Percentiles rank a stretch among this genome's conserved stretches.
phyloP scores from a whole-genome alignment of 2,888 invertebrate species.

The Drosophila robusta region DNA sequence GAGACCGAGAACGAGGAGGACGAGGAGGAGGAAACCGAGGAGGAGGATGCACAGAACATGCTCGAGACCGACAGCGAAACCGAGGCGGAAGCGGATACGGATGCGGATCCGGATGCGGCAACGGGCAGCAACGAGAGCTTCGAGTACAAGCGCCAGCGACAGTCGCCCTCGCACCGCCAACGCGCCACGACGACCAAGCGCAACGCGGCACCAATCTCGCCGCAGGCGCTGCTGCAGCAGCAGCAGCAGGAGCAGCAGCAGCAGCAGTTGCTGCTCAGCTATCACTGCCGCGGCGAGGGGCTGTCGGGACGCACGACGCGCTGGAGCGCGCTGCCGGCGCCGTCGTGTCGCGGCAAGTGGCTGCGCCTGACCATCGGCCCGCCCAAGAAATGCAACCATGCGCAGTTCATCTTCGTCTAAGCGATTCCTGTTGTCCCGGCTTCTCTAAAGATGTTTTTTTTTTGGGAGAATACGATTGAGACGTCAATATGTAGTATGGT shows the following conservation, averaged over 20 bases:
- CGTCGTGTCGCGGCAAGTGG: constrained; percentile 96
- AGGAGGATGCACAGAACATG: constrained; percentile 67
- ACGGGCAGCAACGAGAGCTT: constrained; percentile 64
- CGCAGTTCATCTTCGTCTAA: constrained; percentile 85
- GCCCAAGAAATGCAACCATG: constrained; percentile 84
- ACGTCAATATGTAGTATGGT: constrained; percentile 39
- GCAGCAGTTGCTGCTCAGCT: constrained; percentile 59
- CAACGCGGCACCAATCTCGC: constrained; percentile 55
- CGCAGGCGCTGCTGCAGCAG: constrained; percentile 36
- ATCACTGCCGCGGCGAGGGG: constrained; percentile 93
- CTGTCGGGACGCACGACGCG: constrained; percentile 90
- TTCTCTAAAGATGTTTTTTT: constrained; percentile 21
- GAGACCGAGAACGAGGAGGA: constrained; percentile 55
- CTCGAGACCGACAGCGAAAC: constrained; percentile 37
- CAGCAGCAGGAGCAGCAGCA: constrained; percentile 24
- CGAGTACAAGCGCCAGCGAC: constrained; percentile 66
- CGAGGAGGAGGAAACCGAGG: constrained; percentile 63
- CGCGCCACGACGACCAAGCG: constrained; percentile 45
- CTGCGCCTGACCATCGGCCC: constrained; percentile 87
- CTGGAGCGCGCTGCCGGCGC: constrained; percentile 93
- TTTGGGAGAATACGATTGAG: constrained; percentile 17
- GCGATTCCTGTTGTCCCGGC: not conserved
- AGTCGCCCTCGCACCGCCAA: constrained; percentile 34
- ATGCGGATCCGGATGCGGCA: constrained; percentile 18
- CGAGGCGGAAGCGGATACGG: constrained; percentile 4